These are phyloP conservation scores for Eupsilia transversa DNA, from an alignment of 2,888 invertebrate genomes.

Conservation along the genomic window DNA sequence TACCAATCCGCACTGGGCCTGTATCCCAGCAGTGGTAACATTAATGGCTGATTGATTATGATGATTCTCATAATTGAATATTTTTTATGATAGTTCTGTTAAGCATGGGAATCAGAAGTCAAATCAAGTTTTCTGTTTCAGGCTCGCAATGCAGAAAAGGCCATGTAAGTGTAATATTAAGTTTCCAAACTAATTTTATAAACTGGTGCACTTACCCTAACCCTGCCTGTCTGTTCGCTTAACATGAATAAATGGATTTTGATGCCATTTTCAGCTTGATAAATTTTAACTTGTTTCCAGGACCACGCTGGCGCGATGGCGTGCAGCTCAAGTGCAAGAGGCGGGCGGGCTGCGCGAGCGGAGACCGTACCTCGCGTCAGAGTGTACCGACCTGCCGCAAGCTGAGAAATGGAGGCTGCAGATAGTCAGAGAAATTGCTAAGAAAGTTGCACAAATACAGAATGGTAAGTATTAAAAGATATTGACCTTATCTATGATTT, in stretches of 20 bases:
- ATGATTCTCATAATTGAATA: not conserved
- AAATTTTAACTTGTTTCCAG: constrained; percentile 80
- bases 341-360: constrained; percentile 96
- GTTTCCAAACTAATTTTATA: not conserved
- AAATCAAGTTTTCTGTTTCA: constrained; percentile 79
- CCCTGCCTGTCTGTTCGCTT: too few species aligned
- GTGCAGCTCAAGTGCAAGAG: constrained; percentile 98
- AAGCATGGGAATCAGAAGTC: not conserved
- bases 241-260: too few species aligned
- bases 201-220: not conserved
- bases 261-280: not conserved
- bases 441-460: constrained; percentile 99
- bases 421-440: constrained; percentile 98
- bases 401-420: constrained; percentile 99
- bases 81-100: not conserved
- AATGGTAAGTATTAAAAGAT: constrained; percentile 92
- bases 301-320: constrained; percentile 99
- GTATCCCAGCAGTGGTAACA: too few species aligned
- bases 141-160: constrained; percentile 99
- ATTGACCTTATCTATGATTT: not conserved
- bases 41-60: too few species aligned
- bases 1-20: too few species aligned
- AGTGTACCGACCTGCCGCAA: constrained; percentile 97
- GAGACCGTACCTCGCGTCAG: constrained; percentile 98
- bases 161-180: constrained; percentile 94